Base-by-base conservation (phyloP, 2,113 vertebrate species). In the Paramisgurnus dabryanus region DNA sequence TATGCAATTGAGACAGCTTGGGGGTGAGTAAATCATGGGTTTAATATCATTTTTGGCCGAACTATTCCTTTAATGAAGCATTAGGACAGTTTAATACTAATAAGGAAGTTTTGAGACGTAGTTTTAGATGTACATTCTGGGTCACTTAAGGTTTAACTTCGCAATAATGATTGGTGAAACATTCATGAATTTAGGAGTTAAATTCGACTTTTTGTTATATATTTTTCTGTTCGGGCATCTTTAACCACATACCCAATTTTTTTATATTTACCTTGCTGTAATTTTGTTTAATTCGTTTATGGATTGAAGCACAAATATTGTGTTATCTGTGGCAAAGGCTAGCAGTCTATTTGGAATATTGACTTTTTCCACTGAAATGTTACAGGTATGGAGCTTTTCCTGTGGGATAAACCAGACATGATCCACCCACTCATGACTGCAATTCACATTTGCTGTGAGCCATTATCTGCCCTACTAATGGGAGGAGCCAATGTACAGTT, bases 401-500 rank as follows among this genome's bases (percentile, higher is more conserved):
- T 80, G 70, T 78, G 74, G 60, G 57, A 68, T 65, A 80, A 71
- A 27, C 76, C 75, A 63, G 57, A 75, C 71, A 75, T 67, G 61
- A 27, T 34, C 58, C 89, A 73, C 65, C 87, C 82, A 86, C 88
- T 88, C 89, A 90, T 90, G 88, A 91, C 90, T 90, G 87, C 90
- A 92, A 89, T 91, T 92, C 93, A 91, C 91, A 93, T 91, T 93
- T 89, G 89, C 92, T 92, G 91, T 45, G 66, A 85, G 90, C 91
- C 89, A 90, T 89, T 92, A 89, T 90, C 1, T 71, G 89, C 88
- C 89, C 89, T 55, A 70, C 64, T 50, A 40, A 47, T 64, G 74
- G 50, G 77, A 67, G 85, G 74, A 80, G 89, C 90, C 90, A 91
- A 92, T 92, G 92, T 92, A 93, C 88, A 88, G 93, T 94, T 95